Base-by-base conservation (phyloP, 2,113 vertebrate species). In the Nerophis ophidion region DNA sequence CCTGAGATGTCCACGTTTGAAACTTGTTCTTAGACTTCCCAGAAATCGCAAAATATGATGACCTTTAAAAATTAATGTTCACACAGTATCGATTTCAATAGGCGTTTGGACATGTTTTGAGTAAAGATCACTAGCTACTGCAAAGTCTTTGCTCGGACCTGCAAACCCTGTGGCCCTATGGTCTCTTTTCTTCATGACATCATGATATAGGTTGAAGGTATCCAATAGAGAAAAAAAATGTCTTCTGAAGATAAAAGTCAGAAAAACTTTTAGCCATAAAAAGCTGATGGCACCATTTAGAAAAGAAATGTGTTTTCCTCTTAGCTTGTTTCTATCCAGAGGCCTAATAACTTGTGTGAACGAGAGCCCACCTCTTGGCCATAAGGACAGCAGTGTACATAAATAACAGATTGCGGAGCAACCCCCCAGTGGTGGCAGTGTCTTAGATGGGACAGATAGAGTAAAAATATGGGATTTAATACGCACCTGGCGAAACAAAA, bases 331-430 rank as follows among this genome's bases (percentile, higher is more conserved):
- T 61, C 61, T 81, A 61, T 83, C 83, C 75, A 67, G 65, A 35
- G 84, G 75, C 81, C 63, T 81, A 74, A 81, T 83, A 86, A 81
- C 81, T 83, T 82, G 74, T 73, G 66, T 81, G 83, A 74, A 75
- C 74, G 54, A 73, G 66, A 85, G 79, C 79, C 81, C 79, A 79
- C 85, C 88, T 85, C 85, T 86, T 80, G 89, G 89, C 88, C 83
- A 87, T 82, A 84, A 73, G 77, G 88, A 81, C 89, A 90, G 85
- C 85, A 79, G 78, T 74, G 86, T 92, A 91, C 90, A 91, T 90
- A 90, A 90, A 90, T 91, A 89, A 89, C 82, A 81, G 74, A 81
- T 78, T 71, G 75, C 71, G 55, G 78, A 66, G 69, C 75, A 80
- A 35, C 17, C 48, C 76, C 86, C 86, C 74, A 79, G 70, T 82